Conservation (phyloP, 2,888 invertebrate species). For the Zygogramma bicolorata region DNA sequence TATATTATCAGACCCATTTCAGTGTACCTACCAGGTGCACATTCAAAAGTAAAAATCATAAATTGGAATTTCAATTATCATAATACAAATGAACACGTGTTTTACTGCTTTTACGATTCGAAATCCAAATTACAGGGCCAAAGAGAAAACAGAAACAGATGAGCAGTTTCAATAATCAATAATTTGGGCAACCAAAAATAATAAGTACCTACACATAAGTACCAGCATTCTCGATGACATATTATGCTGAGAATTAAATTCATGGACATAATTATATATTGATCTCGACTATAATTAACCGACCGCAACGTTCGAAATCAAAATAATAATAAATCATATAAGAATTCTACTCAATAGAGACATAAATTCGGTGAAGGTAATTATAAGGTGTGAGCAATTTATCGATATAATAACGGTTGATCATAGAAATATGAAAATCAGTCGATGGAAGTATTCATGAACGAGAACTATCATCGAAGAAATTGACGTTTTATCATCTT, state of each 20-base stretch:
- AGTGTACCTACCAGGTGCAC: background rate
- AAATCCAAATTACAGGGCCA: background rate
- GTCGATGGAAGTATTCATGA: background rate
- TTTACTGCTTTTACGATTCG: background rate
- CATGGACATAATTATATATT: slow-evolving; percentile 5
- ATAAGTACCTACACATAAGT: background rate
- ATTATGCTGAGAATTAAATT: slow-evolving; percentile 3
- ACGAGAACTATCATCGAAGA: background rate
- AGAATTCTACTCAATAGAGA: slow-evolving; percentile 12
- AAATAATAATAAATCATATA: slow-evolving; percentile 22
- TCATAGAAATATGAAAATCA: background rate
- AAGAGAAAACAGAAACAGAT: slow-evolving; percentile 5
- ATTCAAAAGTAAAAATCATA: background rate
- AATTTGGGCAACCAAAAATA: slow-evolving; percentile 9
- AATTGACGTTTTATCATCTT: too few species aligned
- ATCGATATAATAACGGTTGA: slow-evolving; percentile 11
- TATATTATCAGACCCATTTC: too few species aligned
- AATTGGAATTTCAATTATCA: background rate
- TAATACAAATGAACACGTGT: background rate
- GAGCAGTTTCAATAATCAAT: background rate
- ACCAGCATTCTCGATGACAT: background rate
- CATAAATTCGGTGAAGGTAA: slow-evolving; percentile 16
- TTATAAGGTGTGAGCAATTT: slow-evolving; percentile 10
- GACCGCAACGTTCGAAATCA: slow-evolving; percentile 3
- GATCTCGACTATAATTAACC: slow-evolving; percentile 9